Evolutionary conservation across 2,797 vertebrate genomes (phyloP), one percentile per base, ranked within the genome.

Genomic region (Gambelia wislizenii): DNA sequence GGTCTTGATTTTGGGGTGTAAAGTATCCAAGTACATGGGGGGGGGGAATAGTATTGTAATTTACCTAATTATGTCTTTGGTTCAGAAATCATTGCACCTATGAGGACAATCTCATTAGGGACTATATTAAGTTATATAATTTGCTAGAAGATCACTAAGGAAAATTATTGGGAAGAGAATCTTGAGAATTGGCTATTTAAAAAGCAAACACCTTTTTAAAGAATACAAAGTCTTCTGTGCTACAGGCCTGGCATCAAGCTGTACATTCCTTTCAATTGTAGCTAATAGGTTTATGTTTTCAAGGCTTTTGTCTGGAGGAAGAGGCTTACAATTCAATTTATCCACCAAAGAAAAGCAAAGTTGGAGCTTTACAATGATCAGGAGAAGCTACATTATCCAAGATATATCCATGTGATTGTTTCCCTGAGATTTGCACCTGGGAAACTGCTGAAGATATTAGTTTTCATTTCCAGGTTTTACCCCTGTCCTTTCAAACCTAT

Each of bases 291-390:
- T 74, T 70, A 85, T 69, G 27, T 54, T 89, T 74, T 72, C 86
- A 87, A 81, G 86, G 86, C 78, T 87, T 86, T 87, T 87, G 86
- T 87, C 67, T 87, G 77, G 64, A 72, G 49, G 77, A 87, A 87
- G 78, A 87, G 86, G 86, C 86, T 87, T 87, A 81, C 67, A 44
- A 56, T 59, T 87, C 79, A 81, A 81, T 87, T 87, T 81, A 87
- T 70, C 78, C 67, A 72, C 49, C 67, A 87, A 81, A 74, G 78
- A 87, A 87, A 87, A 87, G 64, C 59, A 42, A 56, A 81, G 49
- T 87, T 52, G 42, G 67, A 80, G 78, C 64, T 87, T 81, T 81
- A 81, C 78, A 81, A 70, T 87, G 77, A 87, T 74, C 78, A 81
- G 81, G 86, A 72, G 49, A 39, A 72, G 67, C 49, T 42, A 70